A percentile compares a stretch with the other conserved stretches of the same genome.
Evolutionary conservation across 53 echinoderm and acorn worm species (phyloP).

Genomic region (Crossaster papposus): DNA sequence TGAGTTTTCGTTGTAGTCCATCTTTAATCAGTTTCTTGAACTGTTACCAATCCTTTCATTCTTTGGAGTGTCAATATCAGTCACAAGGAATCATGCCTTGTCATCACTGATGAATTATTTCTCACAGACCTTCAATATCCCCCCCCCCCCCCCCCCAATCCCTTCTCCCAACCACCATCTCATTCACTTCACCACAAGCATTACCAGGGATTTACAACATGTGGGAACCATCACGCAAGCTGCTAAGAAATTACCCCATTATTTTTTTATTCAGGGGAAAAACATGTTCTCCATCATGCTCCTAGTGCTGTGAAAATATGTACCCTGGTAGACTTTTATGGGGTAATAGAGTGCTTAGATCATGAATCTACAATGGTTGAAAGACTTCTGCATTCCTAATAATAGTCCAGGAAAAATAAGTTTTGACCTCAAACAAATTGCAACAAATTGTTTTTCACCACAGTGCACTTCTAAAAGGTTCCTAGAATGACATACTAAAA

Average conservation of each 20-base stretch:
- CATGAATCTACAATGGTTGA: background rate
- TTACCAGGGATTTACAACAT: constrained; percentile 36
- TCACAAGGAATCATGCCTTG: constrained; percentile 21
- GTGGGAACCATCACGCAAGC: constrained; percentile 44
- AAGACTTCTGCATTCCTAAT: no score
- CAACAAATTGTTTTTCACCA: no score
- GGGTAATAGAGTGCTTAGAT: constrained; percentile 32
- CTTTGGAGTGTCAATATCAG: constrained; percentile 34
- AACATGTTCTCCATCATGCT: background rate
- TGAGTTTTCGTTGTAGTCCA: no score
- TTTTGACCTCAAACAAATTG: no score
- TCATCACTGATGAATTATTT: constrained; percentile 55
- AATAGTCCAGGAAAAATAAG: no score
- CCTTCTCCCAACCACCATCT: no score
- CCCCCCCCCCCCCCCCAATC: background rate
- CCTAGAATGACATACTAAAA: no score
- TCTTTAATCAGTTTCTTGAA: background rate
- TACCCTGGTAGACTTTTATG: constrained; percentile 37
- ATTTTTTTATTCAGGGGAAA: background rate
- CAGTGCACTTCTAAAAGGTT: no score
- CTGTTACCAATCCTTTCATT: background rate
- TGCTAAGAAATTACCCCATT: background rate
- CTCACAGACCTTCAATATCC: background rate
- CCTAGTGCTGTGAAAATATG: constrained; percentile 36
- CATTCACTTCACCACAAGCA: background rate